phyloP scores from a whole-genome alignment of 64 coral and sea anemone species.

The Pachyseris speciosa region DNA sequence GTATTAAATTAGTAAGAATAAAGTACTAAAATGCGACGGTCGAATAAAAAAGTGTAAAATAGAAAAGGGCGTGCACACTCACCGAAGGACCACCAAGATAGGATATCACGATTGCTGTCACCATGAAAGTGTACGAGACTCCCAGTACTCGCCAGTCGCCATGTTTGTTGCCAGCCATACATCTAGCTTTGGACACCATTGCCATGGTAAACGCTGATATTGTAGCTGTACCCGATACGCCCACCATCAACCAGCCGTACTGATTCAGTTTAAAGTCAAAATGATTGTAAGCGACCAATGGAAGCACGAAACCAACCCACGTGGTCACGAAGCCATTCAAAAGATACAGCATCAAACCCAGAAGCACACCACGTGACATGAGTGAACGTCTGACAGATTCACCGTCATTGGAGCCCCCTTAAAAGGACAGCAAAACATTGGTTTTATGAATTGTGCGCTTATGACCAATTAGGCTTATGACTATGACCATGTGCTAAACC shows the following conservation, averaged over 20 bases:
- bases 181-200: slow-evolving; percentile 48
- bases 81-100: slow-evolving; percentile 76
- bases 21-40: not conserved
- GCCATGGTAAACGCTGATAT: slow-evolving; percentile 28
- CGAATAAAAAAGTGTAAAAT: not conserved
- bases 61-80: slow-evolving; percentile 3
- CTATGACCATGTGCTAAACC: not conserved
- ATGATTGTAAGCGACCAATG: slow-evolving; percentile 69
- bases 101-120: slow-evolving; percentile 30
- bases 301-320: slow-evolving; percentile 74
- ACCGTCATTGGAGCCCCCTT: slow-evolving; percentile 6
- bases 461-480: not conserved
- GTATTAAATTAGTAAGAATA: too few species aligned
- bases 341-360: slow-evolving; percentile 70
- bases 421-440: not conserved
- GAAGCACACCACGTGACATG: slow-evolving; percentile 66
- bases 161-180: slow-evolving; percentile 44
- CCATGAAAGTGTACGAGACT: slow-evolving; percentile 59
- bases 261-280: slow-evolving; percentile 33
- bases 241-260: slow-evolving; percentile 80
- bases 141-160: slow-evolving; percentile 44
- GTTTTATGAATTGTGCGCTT: not conserved
- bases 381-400: slow-evolving; percentile 29
- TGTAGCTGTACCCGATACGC: slow-evolving; percentile 61
- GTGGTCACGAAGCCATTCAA: slow-evolving; percentile 78